A percentile compares a stretch with the other conserved stretches of the same genome.
Evolutionary conservation across 2,888 invertebrate species (phyloP).

Genomic region (Caenorhabditis uteleia): DNA sequence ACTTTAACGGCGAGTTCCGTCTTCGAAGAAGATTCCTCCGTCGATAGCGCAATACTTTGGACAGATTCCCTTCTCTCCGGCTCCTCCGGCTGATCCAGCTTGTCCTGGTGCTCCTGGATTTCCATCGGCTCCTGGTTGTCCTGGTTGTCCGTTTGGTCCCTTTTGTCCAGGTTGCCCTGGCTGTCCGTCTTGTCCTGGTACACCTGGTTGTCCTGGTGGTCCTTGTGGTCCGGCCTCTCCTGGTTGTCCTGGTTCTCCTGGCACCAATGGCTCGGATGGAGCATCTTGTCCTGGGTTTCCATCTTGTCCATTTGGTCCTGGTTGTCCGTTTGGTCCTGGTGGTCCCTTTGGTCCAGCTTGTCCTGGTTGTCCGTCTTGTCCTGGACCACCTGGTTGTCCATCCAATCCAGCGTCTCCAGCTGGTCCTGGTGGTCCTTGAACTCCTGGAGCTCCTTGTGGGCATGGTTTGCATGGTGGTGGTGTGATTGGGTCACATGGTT

Average conservation of each 20-base stretch:
- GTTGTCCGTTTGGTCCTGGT: slow-evolving; percentile 45
- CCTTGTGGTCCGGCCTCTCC: slow-evolving; percentile 54
- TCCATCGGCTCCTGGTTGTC: slow-evolving; percentile 21
- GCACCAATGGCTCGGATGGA: slow-evolving; percentile 24
- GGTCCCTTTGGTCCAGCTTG: slow-evolving; percentile 44
- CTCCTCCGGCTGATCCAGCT: slow-evolving; percentile 28
- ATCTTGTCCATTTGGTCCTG: slow-evolving; percentile 48
- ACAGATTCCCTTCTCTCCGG: slow-evolving; percentile 46
- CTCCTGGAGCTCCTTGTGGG: slow-evolving; percentile 58
- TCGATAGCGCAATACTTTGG: slow-evolving; percentile 48
- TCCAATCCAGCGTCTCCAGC: slow-evolving; percentile 40
- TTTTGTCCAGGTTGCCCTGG: slow-evolving; percentile 20
- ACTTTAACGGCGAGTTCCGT: slow-evolving; percentile 38
- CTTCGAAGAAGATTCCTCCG: slow-evolving; percentile 50
- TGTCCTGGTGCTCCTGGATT: slow-evolving; percentile 28
- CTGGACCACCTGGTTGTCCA: slow-evolving; percentile 41
- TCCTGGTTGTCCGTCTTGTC: slow-evolving; percentile 53
- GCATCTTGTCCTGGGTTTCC: slow-evolving; percentile 54
- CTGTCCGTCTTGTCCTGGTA: slow-evolving; percentile 48
- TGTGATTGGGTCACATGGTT: slow-evolving; percentile 65
- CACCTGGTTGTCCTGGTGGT: slow-evolving; percentile 48
- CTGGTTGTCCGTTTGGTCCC: slow-evolving; percentile 7
- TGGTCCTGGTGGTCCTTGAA: slow-evolving; percentile 49
- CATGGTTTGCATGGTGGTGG: slow-evolving; percentile 65
- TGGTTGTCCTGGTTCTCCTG: slow-evolving; percentile 27